Percentiles rank a stretch among this genome's conserved stretches.
Evolutionary conservation across 2,113 vertebrate genomes (phyloP).

Genomic region (Bos javanicus): DNA sequence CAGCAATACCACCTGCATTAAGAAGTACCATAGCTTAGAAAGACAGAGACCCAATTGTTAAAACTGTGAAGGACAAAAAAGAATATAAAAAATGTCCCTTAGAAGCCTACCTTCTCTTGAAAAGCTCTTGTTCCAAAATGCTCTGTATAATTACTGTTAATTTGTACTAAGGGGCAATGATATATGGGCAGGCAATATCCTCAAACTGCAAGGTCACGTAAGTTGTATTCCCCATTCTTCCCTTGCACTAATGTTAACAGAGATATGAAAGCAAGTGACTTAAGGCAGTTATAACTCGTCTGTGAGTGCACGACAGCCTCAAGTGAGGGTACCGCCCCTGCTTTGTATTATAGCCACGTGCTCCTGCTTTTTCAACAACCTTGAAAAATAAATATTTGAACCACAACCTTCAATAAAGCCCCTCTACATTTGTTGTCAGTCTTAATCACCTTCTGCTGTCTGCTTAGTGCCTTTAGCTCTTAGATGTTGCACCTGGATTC

Average conservation of each 20-base stretch:
- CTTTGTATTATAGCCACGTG: constrained; percentile 48
- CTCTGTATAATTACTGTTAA: constrained; percentile 4
- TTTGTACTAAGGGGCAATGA: neutral
- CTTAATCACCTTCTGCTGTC: constrained; percentile 61
- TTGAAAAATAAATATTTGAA: constrained; percentile 73
- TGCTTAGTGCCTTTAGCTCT: constrained; percentile 55
- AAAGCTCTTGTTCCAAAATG: constrained; percentile 11
- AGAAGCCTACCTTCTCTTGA: neutral
- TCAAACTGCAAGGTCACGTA: constrained; percentile 21
- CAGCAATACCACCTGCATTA: neutral
- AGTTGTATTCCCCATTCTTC: neutral
- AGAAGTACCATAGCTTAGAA: neutral
- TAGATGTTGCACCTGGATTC: constrained; percentile 76
- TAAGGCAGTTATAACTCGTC: constrained; percentile 37
- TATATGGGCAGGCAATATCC: neutral
- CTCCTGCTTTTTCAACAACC: constrained; percentile 55
- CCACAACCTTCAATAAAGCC: constrained; percentile 63
- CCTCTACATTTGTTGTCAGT: constrained; percentile 59
- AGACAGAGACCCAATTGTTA: neutral
- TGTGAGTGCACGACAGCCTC: constrained; percentile 26
- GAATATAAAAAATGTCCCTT: neutral
- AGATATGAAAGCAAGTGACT: neutral
- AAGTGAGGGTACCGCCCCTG: constrained; percentile 23
- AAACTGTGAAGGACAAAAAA: neutral
- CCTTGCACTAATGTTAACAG: neutral